Evolutionary conservation across 1,140 invertebrate species (phyloP), one percentile per base, ranked within the genome.

Genomic region (Hormaphis cornu): DNA sequence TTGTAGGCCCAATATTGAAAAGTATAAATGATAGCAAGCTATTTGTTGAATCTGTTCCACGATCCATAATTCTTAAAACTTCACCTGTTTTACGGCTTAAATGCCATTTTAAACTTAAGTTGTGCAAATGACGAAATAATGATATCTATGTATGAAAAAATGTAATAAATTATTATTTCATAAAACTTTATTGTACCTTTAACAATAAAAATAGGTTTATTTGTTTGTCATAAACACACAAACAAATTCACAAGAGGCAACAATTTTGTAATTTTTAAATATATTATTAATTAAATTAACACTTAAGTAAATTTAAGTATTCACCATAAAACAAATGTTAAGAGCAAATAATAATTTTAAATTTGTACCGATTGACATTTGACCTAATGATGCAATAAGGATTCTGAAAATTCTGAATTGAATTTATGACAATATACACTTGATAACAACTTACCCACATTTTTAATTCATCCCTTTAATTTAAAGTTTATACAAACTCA

Each of bases 41-140:
- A 77, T 95, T 93, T 72, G 97, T 93, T 18, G 91, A 95, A 73
- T 92, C 91, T 4, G 94, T 97, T 52, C 95, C 95, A 72, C 95
- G 83, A 80, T 97, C 95, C 89, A 98, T 95, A 0, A 97, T 85
- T 69, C 92, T 81, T 1, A 97, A 79, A 16, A 98, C 93, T 83
- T 97, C 94, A 16, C 95, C 95, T 2, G 95, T 97, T 82, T 98
- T 97, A 28, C 94, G 81, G 9, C 85, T 83, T 30, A 98, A 78
- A 81, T 98, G 95, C 95, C 95, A 98, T 61, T 86, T 81, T 71
- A 91, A 81, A 75, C 92, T 90, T 70, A 93, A 78, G 71, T 85
- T 84, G 78, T 97, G 95, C 26, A 97, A 81, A 80, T 97, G 94
- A 35, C 83, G 81, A 76, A 92, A 93, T 18, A 95, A 78, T 77